Evolutionary conservation across 2,113 vertebrate genomes (phyloP).

Genomic region (Pteronura brasiliensis): DNA sequence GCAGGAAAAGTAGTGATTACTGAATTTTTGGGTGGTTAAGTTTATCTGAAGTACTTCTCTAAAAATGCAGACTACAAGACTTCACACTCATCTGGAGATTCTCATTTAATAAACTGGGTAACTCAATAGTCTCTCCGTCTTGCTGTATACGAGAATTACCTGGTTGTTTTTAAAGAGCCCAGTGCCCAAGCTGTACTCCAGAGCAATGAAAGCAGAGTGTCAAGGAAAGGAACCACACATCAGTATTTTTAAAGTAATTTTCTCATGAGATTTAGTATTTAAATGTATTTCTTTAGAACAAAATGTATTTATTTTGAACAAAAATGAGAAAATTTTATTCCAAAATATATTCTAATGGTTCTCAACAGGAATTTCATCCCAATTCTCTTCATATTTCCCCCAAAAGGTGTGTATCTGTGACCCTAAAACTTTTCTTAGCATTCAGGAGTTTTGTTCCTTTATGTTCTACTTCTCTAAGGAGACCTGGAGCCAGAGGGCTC

Average conservation of each 20-base stretch:
- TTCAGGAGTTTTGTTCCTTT: neutral
- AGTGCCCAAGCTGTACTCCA: neutral
- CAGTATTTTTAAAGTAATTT: neutral
- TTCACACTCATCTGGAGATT: neutral
- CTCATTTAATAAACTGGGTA: neutral
- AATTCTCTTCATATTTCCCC: neutral
- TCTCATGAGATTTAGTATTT: neutral
- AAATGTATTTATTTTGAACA: neutral
- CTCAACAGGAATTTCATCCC: neutral
- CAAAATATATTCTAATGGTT: neutral
- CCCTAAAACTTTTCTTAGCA: neutral
- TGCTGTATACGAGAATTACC: neutral
- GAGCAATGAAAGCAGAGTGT: neutral
- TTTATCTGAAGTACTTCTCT: neutral
- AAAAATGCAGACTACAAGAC: neutral
- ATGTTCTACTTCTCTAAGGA: neutral
- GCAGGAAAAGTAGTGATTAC: neutral
- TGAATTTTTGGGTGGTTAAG: neutral
- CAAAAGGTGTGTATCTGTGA: neutral
- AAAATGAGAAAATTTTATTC: neutral
- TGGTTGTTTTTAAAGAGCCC: neutral
- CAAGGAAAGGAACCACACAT: neutral
- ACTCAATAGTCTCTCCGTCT: neutral
- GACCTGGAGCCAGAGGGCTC: neutral
- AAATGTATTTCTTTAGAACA: neutral